Evolutionary conservation across 2,888 invertebrate species (phyloP), one percentile per base, ranked within the genome.

Genomic region (Anorthoa munda): DNA sequence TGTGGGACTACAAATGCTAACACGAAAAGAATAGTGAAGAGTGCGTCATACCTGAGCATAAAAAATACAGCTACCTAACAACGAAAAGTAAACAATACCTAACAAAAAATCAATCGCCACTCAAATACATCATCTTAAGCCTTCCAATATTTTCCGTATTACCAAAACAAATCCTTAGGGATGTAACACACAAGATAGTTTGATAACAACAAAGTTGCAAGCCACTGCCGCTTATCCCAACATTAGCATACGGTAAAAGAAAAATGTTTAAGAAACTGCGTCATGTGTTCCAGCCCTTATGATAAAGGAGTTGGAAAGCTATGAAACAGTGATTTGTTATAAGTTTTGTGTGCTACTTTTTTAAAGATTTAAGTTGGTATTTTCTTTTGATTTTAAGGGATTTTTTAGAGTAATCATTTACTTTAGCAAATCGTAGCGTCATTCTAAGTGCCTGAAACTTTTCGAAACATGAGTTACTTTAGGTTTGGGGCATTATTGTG

Each of bases 191-290:
- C 89, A 90, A 88, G 90, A 88, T 90, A 92, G 91, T 92, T 91
- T 84, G 86, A 89, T 85, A 87, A 85, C 81, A 88, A 88, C 89
- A 91, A 92, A 93, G 86, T 92, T 91, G 73, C 51, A 73, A 87
- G 86, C 86, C 83, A 85, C 84, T 84, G 83, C 71, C 80, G 91
- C 89, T 92, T 91, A 93, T 93, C 93, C 92, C 90, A 21, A 88
- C 90, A 94, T 95, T 94, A 94, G 91, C 93, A 95, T 95, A 92
- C 87, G 90, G 80, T 85, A 80, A 85, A 84, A 85, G 85, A 92
- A 93, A 89, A 89, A 85, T 88, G 84, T 88, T 86, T 85, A 86
- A 86, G 86, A 85, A 89, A 87, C 84, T 82, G 81, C 90, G 88
- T 89, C 91, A 90, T 87, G 85, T 90, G 90, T 81, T 85, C 65